These are phyloP conservation scores for Drosophila rhopaloa DNA, from an alignment of 1,140 invertebrate species.

Conservation along the genomic window DNA sequence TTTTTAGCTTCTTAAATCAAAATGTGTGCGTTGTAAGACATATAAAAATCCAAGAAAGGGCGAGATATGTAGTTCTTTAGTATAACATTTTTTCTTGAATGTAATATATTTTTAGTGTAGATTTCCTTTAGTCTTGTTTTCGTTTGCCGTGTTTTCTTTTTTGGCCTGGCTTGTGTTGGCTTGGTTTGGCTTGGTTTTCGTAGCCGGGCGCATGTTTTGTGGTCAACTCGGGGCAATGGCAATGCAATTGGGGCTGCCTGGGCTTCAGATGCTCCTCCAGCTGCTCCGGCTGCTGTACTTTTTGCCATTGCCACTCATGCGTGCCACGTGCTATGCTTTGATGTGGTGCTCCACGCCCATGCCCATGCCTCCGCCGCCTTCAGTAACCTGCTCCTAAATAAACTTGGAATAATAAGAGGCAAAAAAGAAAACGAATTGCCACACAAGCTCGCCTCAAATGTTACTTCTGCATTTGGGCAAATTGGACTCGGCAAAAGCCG, in stretches of 20 bases:
- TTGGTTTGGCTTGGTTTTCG: conserved; percentile 29
- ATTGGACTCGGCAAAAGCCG: conserved; percentile 76
- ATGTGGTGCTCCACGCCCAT: conserved; percentile 54
- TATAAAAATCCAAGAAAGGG: too few species aligned
- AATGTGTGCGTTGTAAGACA: too few species aligned
- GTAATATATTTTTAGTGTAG: conserved; percentile 16
- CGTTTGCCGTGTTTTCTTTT: conserved; percentile 38
- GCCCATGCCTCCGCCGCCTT: conserved; percentile 10
- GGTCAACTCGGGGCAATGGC: conserved; percentile 74
- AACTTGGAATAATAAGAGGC: conserved; percentile 79
- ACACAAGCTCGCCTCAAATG: conserved; percentile 57
- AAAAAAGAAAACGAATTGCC: conserved; percentile 43
- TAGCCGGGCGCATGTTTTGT: conserved; percentile 72
- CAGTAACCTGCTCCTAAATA: conserved; percentile 64
- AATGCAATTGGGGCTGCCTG: conserved; percentile 67
- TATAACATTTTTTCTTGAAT: too few species aligned
- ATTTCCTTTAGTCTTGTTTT: conserved; percentile 25
- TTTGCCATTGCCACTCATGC: conserved; percentile 78
- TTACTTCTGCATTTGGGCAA: conserved; percentile 75
- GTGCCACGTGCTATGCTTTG: conserved; percentile 79
- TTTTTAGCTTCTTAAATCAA: too few species aligned
- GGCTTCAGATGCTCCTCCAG: conserved; percentile 30
- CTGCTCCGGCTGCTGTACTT: conserved; percentile 52
- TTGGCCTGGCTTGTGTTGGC: conserved; percentile 20
- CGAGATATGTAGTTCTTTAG: too few species aligned